Evolutionary conservation across 2,888 invertebrate species (phyloP).

Genomic region (Drosophila algonquin): DNA sequence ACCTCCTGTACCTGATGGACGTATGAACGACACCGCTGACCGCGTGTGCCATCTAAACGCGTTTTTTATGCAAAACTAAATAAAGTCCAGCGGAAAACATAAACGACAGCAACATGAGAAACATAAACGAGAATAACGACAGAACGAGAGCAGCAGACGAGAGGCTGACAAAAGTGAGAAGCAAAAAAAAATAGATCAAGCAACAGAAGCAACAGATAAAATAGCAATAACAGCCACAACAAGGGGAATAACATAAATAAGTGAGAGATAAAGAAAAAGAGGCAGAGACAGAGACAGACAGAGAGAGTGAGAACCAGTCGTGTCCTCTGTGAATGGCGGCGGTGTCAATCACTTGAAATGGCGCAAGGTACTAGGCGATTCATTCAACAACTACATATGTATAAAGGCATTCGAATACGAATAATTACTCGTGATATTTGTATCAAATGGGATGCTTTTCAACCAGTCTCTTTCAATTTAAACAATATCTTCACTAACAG

Average conservation of each 20-base stretch:
- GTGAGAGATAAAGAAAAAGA: background rate
- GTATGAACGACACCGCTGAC: conserved; percentile 47
- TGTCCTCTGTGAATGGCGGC: too few species aligned
- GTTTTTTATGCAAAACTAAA: conserved; percentile 75
- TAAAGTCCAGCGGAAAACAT: conserved; percentile 58
- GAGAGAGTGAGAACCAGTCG: too few species aligned
- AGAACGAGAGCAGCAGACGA: background rate
- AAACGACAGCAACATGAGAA: conserved; percentile 22
- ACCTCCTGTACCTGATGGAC: conserved; percentile 7
- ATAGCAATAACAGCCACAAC: background rate
- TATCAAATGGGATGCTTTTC: too few species aligned
- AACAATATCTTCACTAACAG: too few species aligned
- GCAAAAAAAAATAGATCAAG: background rate
- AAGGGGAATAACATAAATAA: background rate
- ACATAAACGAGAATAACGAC: background rate
- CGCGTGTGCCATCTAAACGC: conserved; percentile 54
- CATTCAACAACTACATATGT: too few species aligned
- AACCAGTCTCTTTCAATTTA: too few species aligned
- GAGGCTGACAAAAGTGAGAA: background rate
- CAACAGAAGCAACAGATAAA: background rate
- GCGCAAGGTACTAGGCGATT: too few species aligned
- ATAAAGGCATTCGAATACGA: too few species aligned
- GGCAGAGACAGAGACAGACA: too few species aligned
- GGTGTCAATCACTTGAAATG: too few species aligned
- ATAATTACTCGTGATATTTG: too few species aligned